Evolutionary conservation across 2,888 invertebrate species (phyloP).

Genomic region (Tillus elongatus): DNA sequence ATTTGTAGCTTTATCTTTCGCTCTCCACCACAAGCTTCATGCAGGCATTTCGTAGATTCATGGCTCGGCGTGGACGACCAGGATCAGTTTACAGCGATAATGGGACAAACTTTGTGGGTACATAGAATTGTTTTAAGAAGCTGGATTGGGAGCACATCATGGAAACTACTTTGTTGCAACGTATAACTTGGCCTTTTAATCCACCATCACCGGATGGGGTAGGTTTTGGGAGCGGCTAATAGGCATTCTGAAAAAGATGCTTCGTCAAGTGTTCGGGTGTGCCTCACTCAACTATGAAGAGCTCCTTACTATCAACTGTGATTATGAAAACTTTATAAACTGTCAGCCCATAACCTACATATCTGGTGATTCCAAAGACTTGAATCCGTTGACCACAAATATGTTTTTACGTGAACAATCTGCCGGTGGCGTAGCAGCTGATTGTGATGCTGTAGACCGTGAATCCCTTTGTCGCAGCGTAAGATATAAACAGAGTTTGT

Average conservation of each 20-base stretch:
- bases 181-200: conserved; percentile 29
- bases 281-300: conserved; percentile 25
- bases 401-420: conserved; percentile 17
- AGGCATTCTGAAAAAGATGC: conserved; percentile 27
- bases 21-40: conserved; percentile 27
- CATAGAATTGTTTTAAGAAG: conserved; percentile 5
- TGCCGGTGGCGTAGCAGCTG: conserved; percentile 8
- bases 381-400: conserved; percentile 18
- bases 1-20: conserved; percentile 30
- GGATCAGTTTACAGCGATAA: conserved; percentile 7
- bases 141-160: conserved; percentile 6
- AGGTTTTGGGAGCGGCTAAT: conserved; percentile 36
- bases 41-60: conserved; percentile 13
- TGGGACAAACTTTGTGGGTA: conserved; percentile 9
- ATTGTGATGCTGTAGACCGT: conserved; percentile 11
- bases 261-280: conserved; percentile 28
- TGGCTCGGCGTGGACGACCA: conserved; percentile 24
- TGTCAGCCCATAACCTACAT: conserved; percentile 30
- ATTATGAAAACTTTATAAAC: conserved; percentile 29
- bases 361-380: conserved; percentile 21
- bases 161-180: conserved; percentile 9
- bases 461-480: conserved; percentile 6
- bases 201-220: conserved; percentile 35
- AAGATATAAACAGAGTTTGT: conserved; percentile 10
- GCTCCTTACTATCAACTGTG: conserved; percentile 25